Evolutionary conservation across 1,140 invertebrate species (phyloP).

Genomic region (Papilio dardanus): DNA sequence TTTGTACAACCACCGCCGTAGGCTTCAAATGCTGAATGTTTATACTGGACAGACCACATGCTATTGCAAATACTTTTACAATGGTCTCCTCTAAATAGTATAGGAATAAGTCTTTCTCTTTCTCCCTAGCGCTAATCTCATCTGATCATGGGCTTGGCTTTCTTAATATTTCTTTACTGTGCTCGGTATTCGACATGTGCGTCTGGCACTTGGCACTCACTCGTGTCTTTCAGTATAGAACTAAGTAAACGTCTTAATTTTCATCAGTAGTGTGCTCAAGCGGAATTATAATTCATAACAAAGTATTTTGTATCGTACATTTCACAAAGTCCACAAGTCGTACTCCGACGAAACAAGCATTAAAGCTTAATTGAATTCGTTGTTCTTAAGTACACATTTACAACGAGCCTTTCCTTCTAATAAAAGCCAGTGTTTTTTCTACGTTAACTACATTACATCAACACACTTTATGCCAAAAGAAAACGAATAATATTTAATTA

Average conservation of each 20-base stretch:
- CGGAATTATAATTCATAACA: background rate
- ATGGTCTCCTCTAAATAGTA: background rate
- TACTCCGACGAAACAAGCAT: background rate
- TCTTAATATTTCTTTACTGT: too few relatives aligned
- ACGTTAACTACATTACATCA: background rate
- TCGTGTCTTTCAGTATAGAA: too few relatives aligned
- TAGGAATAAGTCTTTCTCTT: too few relatives aligned
- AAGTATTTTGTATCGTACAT: background rate
- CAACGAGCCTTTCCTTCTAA: background rate
- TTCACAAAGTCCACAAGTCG: background rate
- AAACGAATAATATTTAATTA: background rate
- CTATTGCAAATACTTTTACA: background rate
- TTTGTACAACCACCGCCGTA: background rate
- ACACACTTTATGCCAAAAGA: background rate
- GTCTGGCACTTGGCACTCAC: background rate
- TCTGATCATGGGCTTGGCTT: too few relatives aligned
- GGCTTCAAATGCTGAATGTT: background rate
- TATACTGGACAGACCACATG: background rate
- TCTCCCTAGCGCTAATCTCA: too few relatives aligned
- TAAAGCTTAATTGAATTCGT: conserved; percentile 26
- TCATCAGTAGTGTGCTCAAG: background rate
- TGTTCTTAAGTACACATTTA: conserved; percentile 14
- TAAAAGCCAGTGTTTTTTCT: background rate
- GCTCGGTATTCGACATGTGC: background rate
- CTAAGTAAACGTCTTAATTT: background rate